phyloP scores from a whole-genome alignment of 2,797 vertebrate genomes.

The Acanthurus tractus region DNA sequence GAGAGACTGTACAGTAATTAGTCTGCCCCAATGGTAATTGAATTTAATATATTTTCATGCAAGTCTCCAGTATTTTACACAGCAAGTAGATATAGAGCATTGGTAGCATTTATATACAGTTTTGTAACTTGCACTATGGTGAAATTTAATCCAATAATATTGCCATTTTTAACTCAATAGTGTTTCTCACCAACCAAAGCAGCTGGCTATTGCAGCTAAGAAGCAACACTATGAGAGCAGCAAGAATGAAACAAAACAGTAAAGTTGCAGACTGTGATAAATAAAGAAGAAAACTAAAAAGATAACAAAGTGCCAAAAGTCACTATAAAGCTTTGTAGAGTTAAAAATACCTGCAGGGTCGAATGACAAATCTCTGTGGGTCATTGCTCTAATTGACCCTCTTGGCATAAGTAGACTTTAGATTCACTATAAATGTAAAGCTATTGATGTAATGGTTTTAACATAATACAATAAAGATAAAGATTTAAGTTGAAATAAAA shows the following conservation, averaged over 20 bases:
- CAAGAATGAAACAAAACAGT: too few species aligned
- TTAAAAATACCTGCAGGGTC: background rate
- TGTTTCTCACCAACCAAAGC: too few species aligned
- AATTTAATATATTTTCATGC: too few species aligned
- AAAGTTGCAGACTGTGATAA: too few species aligned
- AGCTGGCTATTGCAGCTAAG: background rate
- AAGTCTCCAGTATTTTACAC: background rate
- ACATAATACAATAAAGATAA: background rate
- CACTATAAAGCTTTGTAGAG: background rate
- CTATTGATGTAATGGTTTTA: background rate
- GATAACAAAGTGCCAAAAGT: background rate
- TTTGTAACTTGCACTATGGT: background rate
- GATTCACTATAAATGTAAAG: background rate
- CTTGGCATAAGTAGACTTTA: background rate
- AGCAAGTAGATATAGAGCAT: background rate
- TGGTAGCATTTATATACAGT: background rate
- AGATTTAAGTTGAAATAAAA: background rate
- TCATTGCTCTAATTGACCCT: background rate
- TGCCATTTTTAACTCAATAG: too few species aligned
- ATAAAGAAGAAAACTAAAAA: too few species aligned
- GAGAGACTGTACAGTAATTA: too few species aligned
- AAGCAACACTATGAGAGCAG: background rate
- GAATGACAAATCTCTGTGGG: background rate
- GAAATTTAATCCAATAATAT: background rate
- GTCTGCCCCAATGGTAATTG: background rate